phyloP scores from a whole-genome alignment of 1,140 invertebrate species.

The Lepidostoma basale region DNA sequence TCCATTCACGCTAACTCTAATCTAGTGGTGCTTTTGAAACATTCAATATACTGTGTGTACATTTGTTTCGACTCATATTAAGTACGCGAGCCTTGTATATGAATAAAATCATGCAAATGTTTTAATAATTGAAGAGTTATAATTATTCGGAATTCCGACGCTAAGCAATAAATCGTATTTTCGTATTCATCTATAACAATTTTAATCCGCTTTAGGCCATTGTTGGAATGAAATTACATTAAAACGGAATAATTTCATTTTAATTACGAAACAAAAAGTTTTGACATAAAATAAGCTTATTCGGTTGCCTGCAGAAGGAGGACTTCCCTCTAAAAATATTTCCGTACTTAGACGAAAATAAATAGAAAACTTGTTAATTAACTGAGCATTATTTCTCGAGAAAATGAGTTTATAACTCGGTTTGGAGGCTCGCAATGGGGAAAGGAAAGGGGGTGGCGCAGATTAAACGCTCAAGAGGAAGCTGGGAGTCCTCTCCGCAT shows the following conservation, averaged over 20 bases:
- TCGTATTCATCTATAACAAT: not conserved
- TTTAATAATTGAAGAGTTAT: no score
- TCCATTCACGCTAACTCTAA: no score
- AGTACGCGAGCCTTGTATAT: no score
- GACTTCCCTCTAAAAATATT: constrained; percentile 1
- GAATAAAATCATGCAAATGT: no score
- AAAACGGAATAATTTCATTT: not conserved
- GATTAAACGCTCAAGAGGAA: not conserved
- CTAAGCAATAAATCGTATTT: no score
- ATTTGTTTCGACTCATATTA: no score
- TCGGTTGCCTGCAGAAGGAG: not conserved
- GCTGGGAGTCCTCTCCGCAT: not conserved
- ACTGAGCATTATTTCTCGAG: not conserved
- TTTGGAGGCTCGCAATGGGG: no score
- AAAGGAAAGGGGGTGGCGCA: not conserved
- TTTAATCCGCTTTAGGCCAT: not conserved
- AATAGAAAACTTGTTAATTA: constrained; percentile 21
- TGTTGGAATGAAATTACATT: not conserved
- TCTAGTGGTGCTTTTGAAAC: no score
- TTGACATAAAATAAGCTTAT: no score
- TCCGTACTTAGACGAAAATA: not conserved
- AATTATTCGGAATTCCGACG: no score
- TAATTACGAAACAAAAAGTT: constrained; percentile 5
- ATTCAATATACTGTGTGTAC: no score
- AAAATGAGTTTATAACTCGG: constrained; percentile 6